phyloP scores from a whole-genome alignment of 2,113 vertebrate genomes.

The Peromyscus californicus region DNA sequence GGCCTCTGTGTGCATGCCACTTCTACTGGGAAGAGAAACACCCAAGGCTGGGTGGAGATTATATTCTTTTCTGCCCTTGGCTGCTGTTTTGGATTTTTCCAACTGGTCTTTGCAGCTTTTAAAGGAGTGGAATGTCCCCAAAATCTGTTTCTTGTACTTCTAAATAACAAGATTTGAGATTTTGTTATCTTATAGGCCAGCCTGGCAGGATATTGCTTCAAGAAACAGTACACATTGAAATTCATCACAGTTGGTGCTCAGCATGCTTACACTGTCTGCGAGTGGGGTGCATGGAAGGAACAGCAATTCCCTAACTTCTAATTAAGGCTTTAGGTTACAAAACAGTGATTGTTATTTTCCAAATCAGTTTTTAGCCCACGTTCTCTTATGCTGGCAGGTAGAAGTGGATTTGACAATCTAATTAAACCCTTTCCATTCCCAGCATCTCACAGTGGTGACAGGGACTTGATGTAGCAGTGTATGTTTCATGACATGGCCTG shows the following conservation, averaged over 20 bases:
- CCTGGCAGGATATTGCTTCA: slow-evolving; percentile 78
- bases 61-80: slow-evolving; percentile 67
- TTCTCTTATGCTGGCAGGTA: slow-evolving; percentile 73
- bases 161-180: slow-evolving; percentile 81
- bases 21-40: slow-evolving; percentile 39
- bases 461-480: slow-evolving; percentile 5
- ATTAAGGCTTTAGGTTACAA: slow-evolving; percentile 79
- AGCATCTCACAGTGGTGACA: slow-evolving; percentile 46
- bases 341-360: slow-evolving; percentile 80
- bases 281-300: slow-evolving; percentile 71
- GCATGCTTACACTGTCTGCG: slow-evolving; percentile 70
- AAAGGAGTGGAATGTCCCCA: slow-evolving; percentile 77
- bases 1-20: slow-evolving; percentile 40
- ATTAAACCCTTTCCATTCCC: slow-evolving; percentile 70
- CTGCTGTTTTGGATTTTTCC: slow-evolving; percentile 74
- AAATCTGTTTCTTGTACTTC: slow-evolving; percentile 81
- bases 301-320: slow-evolving; percentile 79
- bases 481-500: not conserved
- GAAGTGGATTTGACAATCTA: slow-evolving; percentile 71
- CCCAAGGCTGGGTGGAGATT: slow-evolving; percentile 52
- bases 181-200: slow-evolving; percentile 80
- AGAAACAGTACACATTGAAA: slow-evolving; percentile 80
- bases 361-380: slow-evolving; percentile 70
- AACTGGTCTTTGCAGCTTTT: slow-evolving; percentile 78
- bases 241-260: slow-evolving; percentile 81